These are phyloP conservation scores for Drosophila sp. DNA, from an alignment of 1,140 invertebrate species.

Conservation along the genomic window DNA sequence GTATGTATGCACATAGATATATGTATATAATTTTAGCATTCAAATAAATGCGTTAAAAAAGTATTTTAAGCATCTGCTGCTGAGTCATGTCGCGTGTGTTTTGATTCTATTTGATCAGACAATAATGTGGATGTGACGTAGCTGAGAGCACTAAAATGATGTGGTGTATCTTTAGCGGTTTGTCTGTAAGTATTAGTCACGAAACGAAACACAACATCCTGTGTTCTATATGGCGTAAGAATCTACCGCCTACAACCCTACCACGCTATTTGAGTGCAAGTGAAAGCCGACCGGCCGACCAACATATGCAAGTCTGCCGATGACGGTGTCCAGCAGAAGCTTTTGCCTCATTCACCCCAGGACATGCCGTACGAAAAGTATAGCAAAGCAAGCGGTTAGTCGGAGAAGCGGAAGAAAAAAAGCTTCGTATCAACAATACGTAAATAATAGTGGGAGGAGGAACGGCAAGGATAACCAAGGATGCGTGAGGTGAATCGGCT, in stretches of 20 bases:
- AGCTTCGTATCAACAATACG: slow-evolving; percentile 1
- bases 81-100: slow-evolving; percentile 66
- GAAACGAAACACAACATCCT: slow-evolving; percentile 11
- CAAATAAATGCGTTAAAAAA: slow-evolving; percentile 62
- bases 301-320: slow-evolving; percentile 52
- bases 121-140: slow-evolving; percentile 47
- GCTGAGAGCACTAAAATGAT: slow-evolving; percentile 4
- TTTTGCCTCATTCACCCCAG: slow-evolving; percentile 40
- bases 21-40: slow-evolving; percentile 50
- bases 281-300: slow-evolving; percentile 50
- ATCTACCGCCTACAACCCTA: background rate
- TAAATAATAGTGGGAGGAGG: slow-evolving; percentile 29
- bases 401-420: slow-evolving; percentile 12
- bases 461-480: slow-evolving; percentile 22
- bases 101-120: slow-evolving; percentile 32
- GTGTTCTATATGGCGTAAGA: background rate
- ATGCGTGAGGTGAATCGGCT: slow-evolving; percentile 18
- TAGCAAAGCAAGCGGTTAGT: slow-evolving; percentile 13
- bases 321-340: slow-evolving; percentile 54
- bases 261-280: slow-evolving; percentile 36
- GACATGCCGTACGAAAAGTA: slow-evolving; percentile 43
- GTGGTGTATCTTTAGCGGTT: background rate
- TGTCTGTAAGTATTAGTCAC: background rate
- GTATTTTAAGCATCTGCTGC: slow-evolving; percentile 67
- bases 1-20: slow-evolving; percentile 46